Percentiles rank a stretch among this genome's conserved stretches.
These are phyloP conservation scores for Psilanteris sp. DNA, from an alignment of 1,140 invertebrate genomes.

Conservation along the genomic window DNA sequence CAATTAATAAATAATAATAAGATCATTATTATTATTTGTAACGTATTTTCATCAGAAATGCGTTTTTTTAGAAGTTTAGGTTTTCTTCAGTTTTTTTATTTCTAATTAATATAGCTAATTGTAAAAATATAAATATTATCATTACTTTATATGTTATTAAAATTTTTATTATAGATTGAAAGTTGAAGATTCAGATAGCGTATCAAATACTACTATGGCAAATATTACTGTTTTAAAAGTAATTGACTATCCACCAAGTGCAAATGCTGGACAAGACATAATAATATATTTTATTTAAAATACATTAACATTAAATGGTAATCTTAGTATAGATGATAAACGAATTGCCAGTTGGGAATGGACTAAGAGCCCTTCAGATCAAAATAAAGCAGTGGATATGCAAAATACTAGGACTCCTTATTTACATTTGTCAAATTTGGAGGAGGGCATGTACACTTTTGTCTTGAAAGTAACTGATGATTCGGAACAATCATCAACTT, in stretches of 20 bases:
- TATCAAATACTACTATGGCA: constrained; percentile 90
- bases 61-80: too few relatives aligned
- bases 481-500: constrained; percentile 90
- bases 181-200: constrained; percentile 94
- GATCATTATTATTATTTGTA: too few relatives aligned
- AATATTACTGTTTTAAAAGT: constrained; percentile 95
- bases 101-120: too few relatives aligned
- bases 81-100: too few relatives aligned
- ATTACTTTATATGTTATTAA: too few relatives aligned
- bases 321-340: constrained; percentile 94
- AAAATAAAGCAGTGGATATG: constrained; percentile 95
- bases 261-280: constrained; percentile 94
- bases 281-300: constrained; percentile 95
- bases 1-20: too few relatives aligned
- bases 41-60: too few relatives aligned
- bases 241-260: constrained; percentile 95
- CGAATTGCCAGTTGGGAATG: constrained; percentile 96
- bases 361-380: constrained; percentile 92
- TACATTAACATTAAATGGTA: constrained; percentile 93
- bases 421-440: constrained; percentile 91
- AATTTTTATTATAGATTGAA: constrained; percentile 84
- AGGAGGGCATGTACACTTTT: constrained; percentile 96
- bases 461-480: constrained; percentile 95
- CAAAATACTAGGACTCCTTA: constrained; percentile 94
- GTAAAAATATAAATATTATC: too few relatives aligned